Conservation (phyloP, 2,113 vertebrate genomes). For the Xenus cinereus region DNA sequence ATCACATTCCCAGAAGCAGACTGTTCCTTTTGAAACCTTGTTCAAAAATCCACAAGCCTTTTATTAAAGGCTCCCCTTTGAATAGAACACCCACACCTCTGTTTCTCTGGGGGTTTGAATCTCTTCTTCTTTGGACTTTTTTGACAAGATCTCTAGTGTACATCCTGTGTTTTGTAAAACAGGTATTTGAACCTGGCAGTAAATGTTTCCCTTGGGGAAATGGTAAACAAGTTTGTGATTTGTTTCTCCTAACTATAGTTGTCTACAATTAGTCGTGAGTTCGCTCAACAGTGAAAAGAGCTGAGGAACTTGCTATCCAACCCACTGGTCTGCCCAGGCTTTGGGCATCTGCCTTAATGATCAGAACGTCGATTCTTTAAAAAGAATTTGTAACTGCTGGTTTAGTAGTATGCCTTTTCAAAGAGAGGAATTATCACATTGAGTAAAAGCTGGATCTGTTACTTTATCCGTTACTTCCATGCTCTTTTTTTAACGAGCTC, state of each 20-base stretch:
- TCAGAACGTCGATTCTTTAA: neutral
- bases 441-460: neutral
- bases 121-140: neutral
- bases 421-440: neutral
- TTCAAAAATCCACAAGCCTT: neutral
- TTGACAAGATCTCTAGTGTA: neutral
- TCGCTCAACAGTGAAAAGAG: neutral
- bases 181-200: neutral
- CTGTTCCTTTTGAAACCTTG: neutral
- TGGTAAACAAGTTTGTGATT: neutral
- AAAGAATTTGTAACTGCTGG: neutral
- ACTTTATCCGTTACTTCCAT: neutral
- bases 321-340: neutral
- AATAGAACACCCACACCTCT: rapidly evolving
- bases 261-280: neutral
- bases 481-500: neutral
- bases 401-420: neutral
- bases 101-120: neutral
- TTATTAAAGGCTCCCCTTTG: neutral
- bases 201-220: neutral
- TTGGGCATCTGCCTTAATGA: neutral
- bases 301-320: neutral
- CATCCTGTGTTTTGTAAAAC: neutral
- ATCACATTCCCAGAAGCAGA: neutral
- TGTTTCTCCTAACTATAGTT: neutral